Evolutionary conservation across 1,140 invertebrate species (phyloP).

Genomic region (Scylla paramamosain): DNA sequence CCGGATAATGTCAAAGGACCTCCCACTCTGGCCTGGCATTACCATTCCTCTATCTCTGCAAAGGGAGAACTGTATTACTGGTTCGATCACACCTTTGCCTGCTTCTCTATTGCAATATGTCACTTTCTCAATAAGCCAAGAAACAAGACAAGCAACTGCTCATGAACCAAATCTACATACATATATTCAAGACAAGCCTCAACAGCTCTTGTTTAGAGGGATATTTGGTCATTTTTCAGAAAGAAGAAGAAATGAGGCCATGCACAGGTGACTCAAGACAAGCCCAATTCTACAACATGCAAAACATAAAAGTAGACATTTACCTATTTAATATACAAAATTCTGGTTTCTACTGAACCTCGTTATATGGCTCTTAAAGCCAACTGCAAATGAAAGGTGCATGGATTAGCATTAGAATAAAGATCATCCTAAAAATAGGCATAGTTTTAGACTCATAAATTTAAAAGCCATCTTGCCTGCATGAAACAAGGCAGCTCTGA

Average conservation of each 20-base stretch:
- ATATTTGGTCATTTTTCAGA: background rate
- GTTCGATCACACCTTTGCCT: slow-evolving; percentile 57
- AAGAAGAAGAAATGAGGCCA: slow-evolving; percentile 24
- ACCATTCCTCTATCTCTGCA: slow-evolving; percentile 75
- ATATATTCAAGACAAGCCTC: background rate
- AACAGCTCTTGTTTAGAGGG: background rate
- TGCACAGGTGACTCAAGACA: slow-evolving; percentile 44
- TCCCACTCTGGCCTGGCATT: slow-evolving; percentile 75
- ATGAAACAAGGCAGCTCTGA: slow-evolving; percentile 7
- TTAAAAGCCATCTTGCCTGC: slow-evolving; percentile 27
- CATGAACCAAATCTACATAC: background rate
- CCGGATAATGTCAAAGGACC: slow-evolving; percentile 75
- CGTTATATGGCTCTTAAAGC: slow-evolving; percentile 72
- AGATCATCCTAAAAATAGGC: slow-evolving; percentile 51
- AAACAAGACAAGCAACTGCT: background rate
- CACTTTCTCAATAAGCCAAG: slow-evolving; percentile 46
- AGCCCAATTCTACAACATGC: slow-evolving; percentile 66
- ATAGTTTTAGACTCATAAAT: slow-evolving; percentile 64
- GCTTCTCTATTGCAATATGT: slow-evolving; percentile 64
- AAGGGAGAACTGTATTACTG: slow-evolving; percentile 75
- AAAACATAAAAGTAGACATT: slow-evolving; percentile 70
- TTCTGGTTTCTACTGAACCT: slow-evolving; percentile 75
- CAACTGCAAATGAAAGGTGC: slow-evolving; percentile 75
- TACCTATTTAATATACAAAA: slow-evolving; percentile 75
- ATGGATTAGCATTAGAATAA: slow-evolving; percentile 68